Percentiles rank a stretch among this genome's conserved stretches.
These are phyloP conservation scores for Wasmannia auropunctata DNA, from an alignment of 1,140 invertebrate species.

Conservation along the genomic window DNA sequence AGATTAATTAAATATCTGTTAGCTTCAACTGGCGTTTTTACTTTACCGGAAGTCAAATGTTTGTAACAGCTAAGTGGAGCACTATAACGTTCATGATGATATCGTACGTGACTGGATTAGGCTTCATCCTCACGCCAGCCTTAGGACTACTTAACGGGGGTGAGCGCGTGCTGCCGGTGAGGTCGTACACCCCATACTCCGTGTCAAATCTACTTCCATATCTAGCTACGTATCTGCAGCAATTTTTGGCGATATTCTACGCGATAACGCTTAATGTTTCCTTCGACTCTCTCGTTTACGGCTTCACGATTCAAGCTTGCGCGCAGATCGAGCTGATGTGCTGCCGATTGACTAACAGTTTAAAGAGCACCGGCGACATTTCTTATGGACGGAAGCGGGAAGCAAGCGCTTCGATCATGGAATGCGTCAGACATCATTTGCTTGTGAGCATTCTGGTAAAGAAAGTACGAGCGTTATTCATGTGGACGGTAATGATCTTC, in stretches of 20 bases:
- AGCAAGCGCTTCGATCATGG: background rate
- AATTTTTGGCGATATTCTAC: background rate
- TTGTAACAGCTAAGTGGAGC: conserved; percentile 40
- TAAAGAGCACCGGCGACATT: background rate
- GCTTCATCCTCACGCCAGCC: background rate
- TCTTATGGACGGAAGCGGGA: background rate
- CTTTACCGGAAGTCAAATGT: background rate
- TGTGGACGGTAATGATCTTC: conserved; percentile 30
- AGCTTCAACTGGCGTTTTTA: background rate
- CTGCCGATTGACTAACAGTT: background rate
- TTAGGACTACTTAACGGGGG: background rate
- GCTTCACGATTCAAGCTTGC: conserved; percentile 37
- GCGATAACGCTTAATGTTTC: conserved; percentile 23
- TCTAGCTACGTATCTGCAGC: conserved; percentile 27
- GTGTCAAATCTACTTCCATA: conserved; percentile 1
- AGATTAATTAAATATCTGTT: background rate
- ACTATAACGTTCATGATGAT: conserved; percentile 29
- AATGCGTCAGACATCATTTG: conserved; percentile 41
- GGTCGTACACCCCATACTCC: conserved; percentile 14
- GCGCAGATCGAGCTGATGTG: conserved; percentile 33
- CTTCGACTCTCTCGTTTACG: conserved; percentile 45
- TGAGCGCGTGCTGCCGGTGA: conserved; percentile 2
- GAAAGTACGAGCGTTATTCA: conserved; percentile 1
- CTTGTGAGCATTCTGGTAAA: conserved; percentile 21
- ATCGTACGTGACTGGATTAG: background rate